Evolutionary conservation across 2,888 invertebrate species (phyloP), one percentile per base, ranked within the genome.

Genomic region (Leptopterna dolabrata): DNA sequence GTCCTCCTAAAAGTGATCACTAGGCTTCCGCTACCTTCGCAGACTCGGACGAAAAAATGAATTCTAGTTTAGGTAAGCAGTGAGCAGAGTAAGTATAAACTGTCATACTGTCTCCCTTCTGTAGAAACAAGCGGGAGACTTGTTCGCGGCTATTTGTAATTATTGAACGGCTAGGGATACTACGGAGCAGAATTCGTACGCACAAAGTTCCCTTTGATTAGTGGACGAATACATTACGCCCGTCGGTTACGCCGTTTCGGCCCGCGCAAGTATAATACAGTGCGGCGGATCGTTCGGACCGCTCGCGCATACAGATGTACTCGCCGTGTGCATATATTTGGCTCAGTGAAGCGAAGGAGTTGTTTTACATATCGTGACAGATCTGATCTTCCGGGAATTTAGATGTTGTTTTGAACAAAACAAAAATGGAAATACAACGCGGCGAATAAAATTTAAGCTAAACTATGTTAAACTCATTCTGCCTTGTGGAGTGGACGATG

Each of bases 201-300:
- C 55, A 55, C 55, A 55, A 55, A 55, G 71, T 71, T 14, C n/a
- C 71, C 71, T 71, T 71, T 71, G 71, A 71, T 71, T 71, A 71
- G 27, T 27, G 71, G n/a, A 71, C n/a, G 71, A 71, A 71, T 71
- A 71, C 27, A 71, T 71, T 71, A 7, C 11, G 71, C 71, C 29
- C 71, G 9, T 16, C 19, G 24, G 71, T 2, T 71, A 30, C 29
- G 71, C 71, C 36, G 14, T 30, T 27, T n/a, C 7, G 6, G 14
- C 6, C 29, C 29, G 36, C 71, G 71, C 71, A 27, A 71, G 11
- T 71, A 71, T 30, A 29, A 71, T 71, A n/a, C 36, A 29, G n/a
- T 55, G 55, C 55, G 19, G 55, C 16, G 55, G n/a, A 27, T 36
- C 29, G 11, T 29, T 13, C 36, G 29, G 27, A n/a, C 71, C 71